phyloP scores from a whole-genome alignment of 2,797 vertebrate genomes.

The Sebastes iracundus region DNA sequence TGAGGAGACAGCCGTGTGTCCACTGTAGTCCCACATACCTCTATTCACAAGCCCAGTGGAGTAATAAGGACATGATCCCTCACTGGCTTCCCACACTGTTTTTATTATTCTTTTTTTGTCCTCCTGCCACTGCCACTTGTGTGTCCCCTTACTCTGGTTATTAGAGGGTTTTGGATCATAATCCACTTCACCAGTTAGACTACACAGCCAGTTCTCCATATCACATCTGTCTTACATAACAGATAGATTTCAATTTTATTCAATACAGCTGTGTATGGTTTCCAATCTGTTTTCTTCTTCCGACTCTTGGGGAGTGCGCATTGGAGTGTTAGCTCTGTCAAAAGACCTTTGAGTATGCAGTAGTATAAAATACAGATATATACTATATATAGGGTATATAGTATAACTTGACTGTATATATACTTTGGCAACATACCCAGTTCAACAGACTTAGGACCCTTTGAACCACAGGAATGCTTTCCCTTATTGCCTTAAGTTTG shows the following conservation, averaged over 20 bases:
- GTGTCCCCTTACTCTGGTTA: not conserved
- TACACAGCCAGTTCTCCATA: not conserved
- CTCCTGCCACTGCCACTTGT: not conserved
- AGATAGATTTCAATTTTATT: not conserved
- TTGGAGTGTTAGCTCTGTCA: not conserved
- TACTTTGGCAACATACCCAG: not conserved
- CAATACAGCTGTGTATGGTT: not conserved
- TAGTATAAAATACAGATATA: not conserved
- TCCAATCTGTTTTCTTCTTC: not conserved
- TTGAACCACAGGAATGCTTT: conserved; percentile 7
- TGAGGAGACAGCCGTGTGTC: not conserved
- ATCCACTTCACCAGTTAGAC: not conserved
- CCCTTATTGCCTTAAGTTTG: conserved; percentile 46
- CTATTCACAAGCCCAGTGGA: not conserved
- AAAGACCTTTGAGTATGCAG: not conserved
- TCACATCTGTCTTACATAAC: not conserved
- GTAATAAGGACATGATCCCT: not conserved
- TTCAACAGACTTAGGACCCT: not conserved
- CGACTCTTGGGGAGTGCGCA: not conserved
- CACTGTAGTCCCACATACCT: not conserved
- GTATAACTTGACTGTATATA: not conserved
- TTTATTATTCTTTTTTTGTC: not conserved
- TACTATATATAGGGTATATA: not conserved
- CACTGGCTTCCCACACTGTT: not conserved
- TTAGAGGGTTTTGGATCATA: not conserved